A percentile compares a stretch with the other conserved stretches of the same genome.
These are phyloP conservation scores for Drosophila sordidapex DNA, from an alignment of 2,888 invertebrate genomes.

Conservation along the genomic window DNA sequence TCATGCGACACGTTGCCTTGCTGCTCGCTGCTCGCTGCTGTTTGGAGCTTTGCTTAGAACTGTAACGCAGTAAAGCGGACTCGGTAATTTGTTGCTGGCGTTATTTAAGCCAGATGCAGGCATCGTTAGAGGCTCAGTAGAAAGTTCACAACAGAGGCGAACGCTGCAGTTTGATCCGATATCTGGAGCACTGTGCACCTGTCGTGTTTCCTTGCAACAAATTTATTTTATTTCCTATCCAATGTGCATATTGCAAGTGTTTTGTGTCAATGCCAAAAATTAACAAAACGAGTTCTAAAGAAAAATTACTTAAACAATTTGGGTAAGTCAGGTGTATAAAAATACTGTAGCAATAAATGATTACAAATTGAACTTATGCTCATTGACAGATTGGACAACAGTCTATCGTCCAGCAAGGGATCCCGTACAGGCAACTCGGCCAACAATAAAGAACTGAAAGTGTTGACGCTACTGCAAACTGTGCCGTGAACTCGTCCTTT, in stretches of 20 bases:
- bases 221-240: conserved; percentile 41
- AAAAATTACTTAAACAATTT: conserved; percentile 67
- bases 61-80: conserved; percentile 52
- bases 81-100: conserved; percentile 22
- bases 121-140: conserved; percentile 74
- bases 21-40: not conserved
- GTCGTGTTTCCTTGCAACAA: conserved; percentile 25
- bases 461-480: conserved; percentile 84
- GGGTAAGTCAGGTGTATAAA: conserved; percentile 46
- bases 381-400: conserved; percentile 81
- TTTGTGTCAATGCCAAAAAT: conserved; percentile 84
- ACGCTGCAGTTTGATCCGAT: conserved; percentile 32
- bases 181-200: conserved; percentile 12
- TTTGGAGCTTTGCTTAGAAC: conserved; percentile 42
- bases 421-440: conserved; percentile 84
- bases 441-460: conserved; percentile 84
- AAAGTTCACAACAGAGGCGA: conserved; percentile 67
- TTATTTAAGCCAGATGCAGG: conserved; percentile 78
- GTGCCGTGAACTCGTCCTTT: conserved; percentile 82
- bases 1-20: conserved; percentile 50
- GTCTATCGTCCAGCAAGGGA: conserved; percentile 82
- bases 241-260: conserved; percentile 72
- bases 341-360: not conserved
- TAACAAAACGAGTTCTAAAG: conserved; percentile 72
- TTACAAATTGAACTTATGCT: not conserved